Conservation (phyloP, 2,888 invertebrate species). For the Drosophila koepferae region DNA sequence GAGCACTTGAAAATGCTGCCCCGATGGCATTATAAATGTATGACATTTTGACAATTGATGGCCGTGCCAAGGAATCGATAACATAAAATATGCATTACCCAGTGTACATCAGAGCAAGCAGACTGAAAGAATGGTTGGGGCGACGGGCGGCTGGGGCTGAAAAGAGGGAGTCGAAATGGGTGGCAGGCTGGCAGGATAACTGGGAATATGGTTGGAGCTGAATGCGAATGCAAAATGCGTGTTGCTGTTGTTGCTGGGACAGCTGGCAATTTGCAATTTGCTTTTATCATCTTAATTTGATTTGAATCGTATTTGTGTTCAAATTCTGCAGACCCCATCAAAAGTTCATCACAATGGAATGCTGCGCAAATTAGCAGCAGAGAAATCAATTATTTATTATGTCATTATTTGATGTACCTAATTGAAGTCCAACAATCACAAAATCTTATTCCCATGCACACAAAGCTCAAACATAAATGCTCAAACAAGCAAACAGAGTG, state of each 20-base stretch:
- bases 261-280: conserved; percentile 76
- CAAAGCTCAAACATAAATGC: conserved; percentile 3
- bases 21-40: conserved; percentile 66
- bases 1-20: conserved; percentile 46
- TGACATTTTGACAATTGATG: conserved; percentile 81
- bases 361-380: conserved; percentile 55
- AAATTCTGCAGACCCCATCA: conserved; percentile 15
- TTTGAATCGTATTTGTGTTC: conserved; percentile 67
- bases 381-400: conserved; percentile 69
- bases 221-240: conserved; percentile 1
- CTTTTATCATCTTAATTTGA: conserved; percentile 80
- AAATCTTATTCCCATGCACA: not conserved
- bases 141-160: too few species aligned
- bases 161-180: not conserved
- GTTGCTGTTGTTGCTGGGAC: conserved; percentile 14
- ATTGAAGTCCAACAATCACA: conserved; percentile 48
- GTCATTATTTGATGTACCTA: conserved; percentile 51
- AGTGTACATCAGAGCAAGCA: conserved; percentile 24
- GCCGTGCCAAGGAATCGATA: conserved; percentile 70
- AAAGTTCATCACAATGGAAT: conserved; percentile 41
- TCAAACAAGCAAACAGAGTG: too few species aligned
- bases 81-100: conserved; percentile 76
- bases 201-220: too few species aligned
- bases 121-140: conserved; percentile 24
- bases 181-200: too few species aligned